A percentile compares a stretch with the other conserved stretches of the same genome.
Evolutionary conservation across 37 sponge, comb jelly and placozoan genomes (phyloP).

Genomic region (Bolinopsis microptera): DNA sequence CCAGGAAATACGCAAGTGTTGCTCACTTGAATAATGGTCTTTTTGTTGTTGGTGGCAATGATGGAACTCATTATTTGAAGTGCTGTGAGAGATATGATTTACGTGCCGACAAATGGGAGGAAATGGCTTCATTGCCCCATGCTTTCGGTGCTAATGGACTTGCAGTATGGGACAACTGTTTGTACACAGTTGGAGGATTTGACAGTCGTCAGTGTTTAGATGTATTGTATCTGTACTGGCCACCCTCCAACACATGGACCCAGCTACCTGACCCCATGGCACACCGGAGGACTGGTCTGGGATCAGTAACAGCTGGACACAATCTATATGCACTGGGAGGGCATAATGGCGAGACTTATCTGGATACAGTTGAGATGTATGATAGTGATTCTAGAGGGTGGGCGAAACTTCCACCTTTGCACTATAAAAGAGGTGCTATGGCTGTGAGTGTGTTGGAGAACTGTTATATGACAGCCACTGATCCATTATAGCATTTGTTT

Average conservation of each 20-base stretch:
- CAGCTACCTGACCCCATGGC: neutral
- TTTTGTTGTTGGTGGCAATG: constrained; percentile 54
- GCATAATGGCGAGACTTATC: constrained; percentile 51
- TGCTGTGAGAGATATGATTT: constrained; percentile 46
- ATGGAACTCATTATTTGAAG: constrained; percentile 1
- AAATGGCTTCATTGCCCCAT: neutral
- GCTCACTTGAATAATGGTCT: constrained; percentile 1
- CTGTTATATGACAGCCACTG: constrained; percentile 20
- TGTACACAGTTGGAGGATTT: constrained; percentile 44
- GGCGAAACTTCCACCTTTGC: neutral
- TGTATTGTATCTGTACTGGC: neutral
- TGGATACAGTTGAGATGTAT: constrained; percentile 57
- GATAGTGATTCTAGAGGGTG: neutral
- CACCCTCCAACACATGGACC: neutral
- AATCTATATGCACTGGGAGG: constrained; percentile 30
- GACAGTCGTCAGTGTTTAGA: constrained; percentile 60
- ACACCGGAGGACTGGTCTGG: constrained; percentile 5
- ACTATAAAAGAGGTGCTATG: constrained; percentile 16
- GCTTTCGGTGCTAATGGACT: constrained; percentile 56
- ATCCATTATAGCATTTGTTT: neutral
- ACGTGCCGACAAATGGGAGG: neutral
- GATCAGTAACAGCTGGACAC: constrained; percentile 4
- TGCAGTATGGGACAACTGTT: neutral
- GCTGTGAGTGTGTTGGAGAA: constrained; percentile 3
- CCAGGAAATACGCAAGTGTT: neutral